Evolutionary conservation across 2,888 invertebrate genomes (phyloP), one percentile per base, ranked within the genome.

Genomic region (Drosophila kokeensis): DNA sequence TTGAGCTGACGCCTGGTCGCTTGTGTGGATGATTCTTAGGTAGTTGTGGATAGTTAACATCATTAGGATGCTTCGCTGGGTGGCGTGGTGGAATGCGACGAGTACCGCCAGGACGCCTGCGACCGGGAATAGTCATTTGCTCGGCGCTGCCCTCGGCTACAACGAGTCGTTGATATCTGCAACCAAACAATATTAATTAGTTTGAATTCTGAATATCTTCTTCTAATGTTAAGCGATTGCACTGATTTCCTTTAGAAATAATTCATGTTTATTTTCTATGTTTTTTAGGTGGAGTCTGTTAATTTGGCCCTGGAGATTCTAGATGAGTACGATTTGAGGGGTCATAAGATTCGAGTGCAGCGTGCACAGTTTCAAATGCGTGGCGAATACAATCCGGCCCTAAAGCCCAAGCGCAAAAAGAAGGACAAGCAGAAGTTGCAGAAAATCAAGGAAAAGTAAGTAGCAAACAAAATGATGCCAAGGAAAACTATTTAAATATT

Each of bases 331-430:
- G 95, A 96, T 72, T 93, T 96, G 8, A 95, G 97, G 90, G 98
- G 97, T 0, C 95, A 96, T 62, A 97, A 95, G 88, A 94, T 99
- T 7, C 95, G 95, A 87, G 99, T 99, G 4, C 98, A 99, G 93
- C 95, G 96, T 84, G 99, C 99, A 5, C 96, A 96, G 90, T 99
- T 99, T 92, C 96, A 98, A 93, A 94, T 98, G 95, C 99, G 99
- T 93, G 99, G 99, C 18, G 94, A 95, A 53, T 99, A 97, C 92
- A 97, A 99, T 94, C 99, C 99, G 2, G 95, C 96, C 0, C 95
- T 98, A 63, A 98, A 98, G 92, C 98, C 98, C 0, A 98, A 98
- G 92, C 96, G 97, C 92, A 97, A 96, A 92, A 97, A 96, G 93
- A 97, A 97, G 92, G 98, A 98, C 78, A 96, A 98, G 85, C 97